These are phyloP conservation scores for Tetrao urogallus DNA, from an alignment of 2,113 vertebrate species.

Conservation along the genomic window DNA sequence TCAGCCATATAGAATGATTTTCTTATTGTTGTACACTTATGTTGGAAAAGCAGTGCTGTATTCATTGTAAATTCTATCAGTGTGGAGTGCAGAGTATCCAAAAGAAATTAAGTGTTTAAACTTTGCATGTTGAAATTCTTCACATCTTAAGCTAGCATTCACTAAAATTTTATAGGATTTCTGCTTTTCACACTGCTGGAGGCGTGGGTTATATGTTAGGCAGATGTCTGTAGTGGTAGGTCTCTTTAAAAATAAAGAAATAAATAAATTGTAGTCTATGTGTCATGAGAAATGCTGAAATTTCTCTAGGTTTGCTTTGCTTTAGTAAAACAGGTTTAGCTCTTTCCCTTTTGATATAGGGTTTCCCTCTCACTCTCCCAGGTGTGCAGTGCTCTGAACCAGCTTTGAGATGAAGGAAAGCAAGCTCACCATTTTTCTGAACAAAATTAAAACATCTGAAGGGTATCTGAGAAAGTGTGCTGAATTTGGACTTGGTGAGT, in stretches of 20 bases:
- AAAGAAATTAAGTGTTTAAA: neutral
- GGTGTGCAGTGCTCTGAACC: slow-evolving; percentile 66
- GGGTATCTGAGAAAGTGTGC: slow-evolving; percentile 65
- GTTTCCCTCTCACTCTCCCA: slow-evolving; percentile 71
- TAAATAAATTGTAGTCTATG: neutral
- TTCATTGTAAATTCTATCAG: neutral
- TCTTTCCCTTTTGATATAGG: slow-evolving; percentile 68
- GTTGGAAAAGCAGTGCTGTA: neutral
- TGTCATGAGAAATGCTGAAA: neutral
- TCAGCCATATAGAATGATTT: neutral
- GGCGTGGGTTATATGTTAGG: neutral
- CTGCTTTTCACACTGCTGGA: neutral
- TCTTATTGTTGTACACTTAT: neutral
- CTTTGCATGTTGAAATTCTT: neutral
- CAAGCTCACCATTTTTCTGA: slow-evolving; percentile 70
- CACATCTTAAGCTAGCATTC: neutral
- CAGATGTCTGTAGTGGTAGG: neutral
- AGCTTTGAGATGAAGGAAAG: slow-evolving; percentile 71
- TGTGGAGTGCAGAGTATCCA: neutral
- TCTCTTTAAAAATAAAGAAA: neutral
- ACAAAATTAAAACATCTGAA: slow-evolving; percentile 65
- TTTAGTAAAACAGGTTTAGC: slow-evolving; percentile 61
- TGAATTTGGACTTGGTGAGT: slow-evolving; percentile 73
- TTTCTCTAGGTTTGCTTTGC: slow-evolving; percentile 41
- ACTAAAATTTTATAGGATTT: neutral